These are phyloP conservation scores for Grapholita molesta DNA, from an alignment of 1,140 invertebrate species.

Conservation along the genomic window DNA sequence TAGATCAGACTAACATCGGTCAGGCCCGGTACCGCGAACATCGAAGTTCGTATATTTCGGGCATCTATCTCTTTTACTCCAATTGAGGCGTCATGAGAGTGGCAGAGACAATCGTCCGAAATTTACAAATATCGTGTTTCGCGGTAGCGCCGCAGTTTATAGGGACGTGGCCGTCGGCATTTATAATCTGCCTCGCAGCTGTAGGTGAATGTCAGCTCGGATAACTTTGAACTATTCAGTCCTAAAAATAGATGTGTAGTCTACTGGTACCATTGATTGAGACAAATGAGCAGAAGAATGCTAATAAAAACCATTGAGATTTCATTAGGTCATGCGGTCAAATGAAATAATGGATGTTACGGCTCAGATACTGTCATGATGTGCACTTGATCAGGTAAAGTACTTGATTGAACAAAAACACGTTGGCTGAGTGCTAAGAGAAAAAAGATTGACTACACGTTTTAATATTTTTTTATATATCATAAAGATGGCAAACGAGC, in stretches of 20 bases:
- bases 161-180: neutral
- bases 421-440: too few species aligned
- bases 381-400: neutral
- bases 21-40: too few species aligned
- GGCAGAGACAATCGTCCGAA: too few species aligned
- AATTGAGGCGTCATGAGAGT: too few species aligned
- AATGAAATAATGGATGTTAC: neutral
- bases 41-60: too few species aligned
- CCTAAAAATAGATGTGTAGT: neutral
- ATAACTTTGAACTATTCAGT: neutral
- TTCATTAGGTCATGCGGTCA: neutral
- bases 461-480: too few species aligned
- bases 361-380: neutral
- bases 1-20: too few species aligned
- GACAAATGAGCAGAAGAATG: neutral
- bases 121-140: too few species aligned
- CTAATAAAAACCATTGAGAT: neutral
- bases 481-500: too few species aligned
- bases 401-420: neutral
- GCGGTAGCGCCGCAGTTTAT: too few species aligned
- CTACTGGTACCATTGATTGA: neutral
- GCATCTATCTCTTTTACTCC: too few species aligned
- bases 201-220: neutral
- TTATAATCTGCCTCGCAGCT: neutral
- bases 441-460: too few species aligned